phyloP scores from a whole-genome alignment of 2,888 invertebrate genomes.

The Harpalus rubripes region DNA sequence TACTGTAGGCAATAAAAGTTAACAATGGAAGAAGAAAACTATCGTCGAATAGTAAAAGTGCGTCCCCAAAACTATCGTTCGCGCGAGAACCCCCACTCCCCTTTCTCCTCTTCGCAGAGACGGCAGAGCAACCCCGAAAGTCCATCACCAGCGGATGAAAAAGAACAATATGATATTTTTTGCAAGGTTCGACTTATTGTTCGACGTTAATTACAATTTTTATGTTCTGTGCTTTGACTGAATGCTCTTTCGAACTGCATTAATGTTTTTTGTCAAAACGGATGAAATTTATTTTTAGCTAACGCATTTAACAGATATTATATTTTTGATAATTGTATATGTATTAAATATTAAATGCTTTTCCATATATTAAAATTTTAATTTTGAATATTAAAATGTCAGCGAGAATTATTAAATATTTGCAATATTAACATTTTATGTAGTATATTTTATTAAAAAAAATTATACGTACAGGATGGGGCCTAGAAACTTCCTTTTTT shows the following conservation, averaged over 20 bases:
- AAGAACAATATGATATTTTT: constrained; percentile 73
- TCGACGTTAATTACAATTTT: constrained; percentile 56
- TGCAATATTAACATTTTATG: not conserved
- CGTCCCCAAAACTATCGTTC: constrained; percentile 70
- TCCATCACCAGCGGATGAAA: constrained; percentile 70
- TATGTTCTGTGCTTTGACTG: not conserved
- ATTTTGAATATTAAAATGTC: not conserved
- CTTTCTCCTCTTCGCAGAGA: constrained; percentile 16
- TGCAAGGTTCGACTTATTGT: constrained; percentile 74
- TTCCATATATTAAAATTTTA: not conserved
- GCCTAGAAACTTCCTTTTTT: too few relatives aligned
- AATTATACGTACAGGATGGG: too few relatives aligned
- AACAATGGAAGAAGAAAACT: constrained; percentile 72
- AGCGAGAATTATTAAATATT: not conserved
- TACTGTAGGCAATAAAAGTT: constrained; percentile 1
- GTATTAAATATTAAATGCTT: too few relatives aligned
- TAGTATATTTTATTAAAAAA: not conserved
- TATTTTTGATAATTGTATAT: not conserved
- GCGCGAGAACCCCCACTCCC: constrained; percentile 17
- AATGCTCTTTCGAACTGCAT: not conserved
- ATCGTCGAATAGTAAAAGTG: constrained; percentile 73
- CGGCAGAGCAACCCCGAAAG: constrained; percentile 65
- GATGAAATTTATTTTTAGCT: not conserved
- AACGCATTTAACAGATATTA: not conserved
- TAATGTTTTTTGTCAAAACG: not conserved